A percentile compares a stretch with the other conserved stretches of the same genome.
These are phyloP conservation scores for Willisornis vidua DNA, from an alignment of 2,113 vertebrate genomes.

Conservation along the genomic window DNA sequence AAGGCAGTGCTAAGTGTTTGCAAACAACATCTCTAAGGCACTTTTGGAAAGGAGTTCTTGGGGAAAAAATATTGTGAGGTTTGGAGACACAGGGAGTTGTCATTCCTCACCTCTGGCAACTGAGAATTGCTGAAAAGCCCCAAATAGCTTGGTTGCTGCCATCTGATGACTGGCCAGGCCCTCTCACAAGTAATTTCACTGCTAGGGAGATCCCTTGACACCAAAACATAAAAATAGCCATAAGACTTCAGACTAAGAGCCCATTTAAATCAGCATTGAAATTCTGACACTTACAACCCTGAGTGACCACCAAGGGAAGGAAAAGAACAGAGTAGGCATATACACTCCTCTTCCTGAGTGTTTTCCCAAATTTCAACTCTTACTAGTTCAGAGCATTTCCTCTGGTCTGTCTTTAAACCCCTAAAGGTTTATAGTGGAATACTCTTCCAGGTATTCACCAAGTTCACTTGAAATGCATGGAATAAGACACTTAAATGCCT, in stretches of 20 bases:
- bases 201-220: neutral
- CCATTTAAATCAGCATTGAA: neutral
- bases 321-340: neutral
- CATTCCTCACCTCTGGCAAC: neutral
- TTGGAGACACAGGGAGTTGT: neutral
- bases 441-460: neutral
- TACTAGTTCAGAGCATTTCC: neutral
- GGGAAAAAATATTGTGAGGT: neutral
- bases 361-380: neutral
- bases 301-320: neutral
- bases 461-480: neutral
- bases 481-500: neutral
- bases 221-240: neutral
- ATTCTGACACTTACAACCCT: accelerated
- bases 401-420: neutral
- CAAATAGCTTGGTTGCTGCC: neutral
- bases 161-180: neutral
- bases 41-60: neutral
- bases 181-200: neutral
- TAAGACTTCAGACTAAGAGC: neutral
- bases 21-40: neutral
- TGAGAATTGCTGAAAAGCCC: neutral
- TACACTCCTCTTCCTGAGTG: neutral
- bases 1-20: neutral
- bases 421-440: neutral